Conservation (phyloP, 1,140 invertebrate species). For the Venturia canescens region DNA sequence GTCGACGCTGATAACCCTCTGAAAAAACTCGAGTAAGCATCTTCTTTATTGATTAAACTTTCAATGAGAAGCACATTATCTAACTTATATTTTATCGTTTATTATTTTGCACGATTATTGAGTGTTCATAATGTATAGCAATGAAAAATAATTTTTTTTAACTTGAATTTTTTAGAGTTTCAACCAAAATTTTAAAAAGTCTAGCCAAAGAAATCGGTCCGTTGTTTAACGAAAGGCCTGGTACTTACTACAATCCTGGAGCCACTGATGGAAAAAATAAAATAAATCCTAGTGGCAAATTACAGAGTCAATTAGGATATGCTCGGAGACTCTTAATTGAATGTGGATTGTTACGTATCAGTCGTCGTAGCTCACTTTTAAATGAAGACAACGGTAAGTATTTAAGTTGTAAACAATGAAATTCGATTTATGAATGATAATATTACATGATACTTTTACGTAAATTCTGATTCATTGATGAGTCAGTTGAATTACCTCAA, state of each 20-base stretch:
- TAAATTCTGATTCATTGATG: no score
- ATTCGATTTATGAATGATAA: background rate
- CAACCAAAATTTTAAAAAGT: no score
- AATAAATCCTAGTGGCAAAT: slow-evolving; percentile 24
- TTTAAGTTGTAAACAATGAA: slow-evolving; percentile 10
- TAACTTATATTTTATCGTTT: background rate
- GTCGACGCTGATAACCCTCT: background rate
- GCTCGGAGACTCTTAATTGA: slow-evolving; percentile 15
- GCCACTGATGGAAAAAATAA: background rate
- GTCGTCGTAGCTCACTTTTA: background rate
- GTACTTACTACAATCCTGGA: slow-evolving; percentile 17
- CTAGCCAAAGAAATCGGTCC: no score
- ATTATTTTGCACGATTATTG: background rate
- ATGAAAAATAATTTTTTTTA: no score
- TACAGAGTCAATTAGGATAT: slow-evolving; percentile 19
- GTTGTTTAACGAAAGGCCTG: no score
- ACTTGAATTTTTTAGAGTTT: no score
- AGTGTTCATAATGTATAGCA: no score
- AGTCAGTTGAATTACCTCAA: no score
- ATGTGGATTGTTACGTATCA: background rate
- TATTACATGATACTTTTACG: background rate
- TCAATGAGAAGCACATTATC: background rate
- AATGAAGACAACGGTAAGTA: background rate
- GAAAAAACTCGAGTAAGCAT: background rate
- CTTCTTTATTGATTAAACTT: background rate